Conservation (phyloP, 2,888 invertebrate genomes). For the Malthinus seriepunctatus region DNA sequence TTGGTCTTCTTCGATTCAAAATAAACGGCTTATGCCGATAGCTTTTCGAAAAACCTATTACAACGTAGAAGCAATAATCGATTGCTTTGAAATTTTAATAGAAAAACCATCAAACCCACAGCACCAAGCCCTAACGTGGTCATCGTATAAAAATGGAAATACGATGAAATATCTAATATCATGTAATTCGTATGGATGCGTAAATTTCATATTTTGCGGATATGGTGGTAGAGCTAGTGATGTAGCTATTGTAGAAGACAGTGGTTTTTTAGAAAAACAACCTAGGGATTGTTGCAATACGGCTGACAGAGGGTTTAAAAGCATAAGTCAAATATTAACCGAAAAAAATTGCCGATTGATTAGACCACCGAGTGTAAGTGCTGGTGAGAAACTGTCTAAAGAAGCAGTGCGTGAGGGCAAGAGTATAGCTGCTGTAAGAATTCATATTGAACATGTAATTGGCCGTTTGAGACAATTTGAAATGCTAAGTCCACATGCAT, state of each 20-base stretch:
- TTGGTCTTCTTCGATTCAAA: neutral
- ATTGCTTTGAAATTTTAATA: neutral
- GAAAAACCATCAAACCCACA: neutral
- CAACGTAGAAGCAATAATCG: neutral
- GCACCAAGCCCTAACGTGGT: conserved; percentile 32
- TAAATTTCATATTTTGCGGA: conserved; percentile 32
- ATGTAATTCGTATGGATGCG: conserved; percentile 30
- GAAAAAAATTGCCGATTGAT: too few relatives aligned
- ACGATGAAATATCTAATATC: conserved; percentile 41
- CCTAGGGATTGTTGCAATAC: conserved; percentile 6
- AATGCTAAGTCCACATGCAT: too few relatives aligned
- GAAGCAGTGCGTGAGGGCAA: too few relatives aligned
- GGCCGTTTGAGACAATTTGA: too few relatives aligned
- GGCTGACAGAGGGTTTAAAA: conserved; percentile 8
- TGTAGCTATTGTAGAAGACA: conserved; percentile 20
- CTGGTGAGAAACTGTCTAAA: too few relatives aligned
- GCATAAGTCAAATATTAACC: too few relatives aligned
- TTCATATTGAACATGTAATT: too few relatives aligned
- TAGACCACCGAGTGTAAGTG: too few relatives aligned
- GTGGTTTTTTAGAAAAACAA: conserved; percentile 19
- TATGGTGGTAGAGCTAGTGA: conserved; percentile 30
- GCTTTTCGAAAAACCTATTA: neutral
- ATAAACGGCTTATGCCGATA: neutral
- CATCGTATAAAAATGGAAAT: conserved; percentile 42
- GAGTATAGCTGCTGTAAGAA: too few relatives aligned